These are phyloP conservation scores for Cephalopachus bancanus DNA, from an alignment of 2,797 vertebrate genomes.

Conservation along the genomic window DNA sequence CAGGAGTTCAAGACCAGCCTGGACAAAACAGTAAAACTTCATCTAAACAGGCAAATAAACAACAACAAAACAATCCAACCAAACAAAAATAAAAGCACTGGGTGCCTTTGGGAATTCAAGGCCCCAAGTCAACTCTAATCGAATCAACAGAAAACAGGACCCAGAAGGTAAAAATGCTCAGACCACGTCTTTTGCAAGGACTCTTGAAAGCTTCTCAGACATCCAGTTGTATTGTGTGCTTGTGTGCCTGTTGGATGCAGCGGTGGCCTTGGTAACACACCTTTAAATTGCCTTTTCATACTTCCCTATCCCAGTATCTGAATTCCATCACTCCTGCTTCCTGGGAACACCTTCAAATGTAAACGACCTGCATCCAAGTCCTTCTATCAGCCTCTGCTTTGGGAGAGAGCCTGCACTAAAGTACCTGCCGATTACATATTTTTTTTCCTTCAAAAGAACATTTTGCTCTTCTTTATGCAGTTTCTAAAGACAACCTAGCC, in stretches of 20 bases:
- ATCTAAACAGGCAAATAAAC: too few species aligned
- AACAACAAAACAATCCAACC: too few species aligned
- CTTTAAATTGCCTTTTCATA: not conserved
- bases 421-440: not conserved
- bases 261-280: not conserved
- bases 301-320: not conserved
- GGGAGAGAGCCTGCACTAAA: not conserved
- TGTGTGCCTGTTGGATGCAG: not conserved
- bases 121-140: not conserved
- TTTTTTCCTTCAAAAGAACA: not conserved
- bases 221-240: too few species aligned
- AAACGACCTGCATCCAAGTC: not conserved
- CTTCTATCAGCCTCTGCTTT: not conserved
- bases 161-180: not conserved
- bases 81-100: not conserved
- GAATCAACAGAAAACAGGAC: not conserved
- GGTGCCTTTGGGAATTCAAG: not conserved
- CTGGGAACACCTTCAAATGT: not conserved
- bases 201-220: not conserved
- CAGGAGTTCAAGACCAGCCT: too few species aligned
- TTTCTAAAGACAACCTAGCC: not conserved
- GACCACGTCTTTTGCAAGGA: not conserved
- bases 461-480: not conserved
- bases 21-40: too few species aligned
- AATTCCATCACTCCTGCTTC: not conserved